These are phyloP conservation scores for Forbesichthys agassizii DNA, from an alignment of 2,113 vertebrate species.

Conservation along the genomic window DNA sequence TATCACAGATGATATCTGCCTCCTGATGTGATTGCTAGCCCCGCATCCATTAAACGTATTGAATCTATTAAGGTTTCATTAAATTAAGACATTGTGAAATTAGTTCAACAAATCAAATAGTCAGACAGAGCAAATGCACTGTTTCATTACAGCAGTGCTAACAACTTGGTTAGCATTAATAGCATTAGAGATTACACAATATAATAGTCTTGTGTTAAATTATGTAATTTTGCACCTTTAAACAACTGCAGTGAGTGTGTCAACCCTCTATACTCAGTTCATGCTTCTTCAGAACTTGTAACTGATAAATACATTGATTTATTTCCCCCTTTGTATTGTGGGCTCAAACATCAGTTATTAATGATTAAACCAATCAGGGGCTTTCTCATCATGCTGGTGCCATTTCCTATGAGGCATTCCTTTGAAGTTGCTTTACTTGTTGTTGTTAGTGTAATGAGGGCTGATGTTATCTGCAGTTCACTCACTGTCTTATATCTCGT, in stretches of 20 bases:
- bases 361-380: conserved; percentile 39
- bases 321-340: conserved; percentile 5
- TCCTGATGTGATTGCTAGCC: background rate
- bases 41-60: background rate
- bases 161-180: no score
- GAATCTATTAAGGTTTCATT: conserved; percentile 7
- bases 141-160: background rate
- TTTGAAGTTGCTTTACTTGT: conserved; percentile 52
- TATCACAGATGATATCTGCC: no score
- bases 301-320: conserved; percentile 30
- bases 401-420: conserved; percentile 8
- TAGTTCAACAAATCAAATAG: background rate
- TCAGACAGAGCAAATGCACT: background rate
- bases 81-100: background rate
- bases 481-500: conserved; percentile 39
- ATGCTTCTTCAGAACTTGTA: no score
- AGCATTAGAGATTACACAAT: no score
- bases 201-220: no score
- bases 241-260: no score
- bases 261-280: no score
- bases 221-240: no score
- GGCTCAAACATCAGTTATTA: conserved; percentile 12
- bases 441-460: conserved; percentile 20
- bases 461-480: conserved; percentile 45
- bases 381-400: conserved; percentile 1